Percentiles rank a stretch among this genome's conserved stretches.
Conservation (phyloP, 2,113 vertebrate species). For the Boulengerochromis microlepis region DNA sequence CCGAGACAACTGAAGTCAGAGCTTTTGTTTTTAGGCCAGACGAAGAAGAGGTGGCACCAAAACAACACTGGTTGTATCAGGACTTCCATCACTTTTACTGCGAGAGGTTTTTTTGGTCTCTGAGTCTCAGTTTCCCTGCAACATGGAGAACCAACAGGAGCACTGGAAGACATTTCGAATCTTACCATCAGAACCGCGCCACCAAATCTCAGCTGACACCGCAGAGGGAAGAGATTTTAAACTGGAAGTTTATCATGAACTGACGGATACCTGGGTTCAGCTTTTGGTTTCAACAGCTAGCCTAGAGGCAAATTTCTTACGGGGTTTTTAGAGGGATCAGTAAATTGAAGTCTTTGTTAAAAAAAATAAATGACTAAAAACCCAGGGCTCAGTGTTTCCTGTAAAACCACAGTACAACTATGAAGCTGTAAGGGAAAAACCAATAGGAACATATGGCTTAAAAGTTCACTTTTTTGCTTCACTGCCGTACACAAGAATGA, state of each 20-base stretch:
- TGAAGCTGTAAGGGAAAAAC: background rate
- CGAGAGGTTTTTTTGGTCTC: background rate
- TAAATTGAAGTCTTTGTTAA: background rate
- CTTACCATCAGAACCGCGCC: background rate
- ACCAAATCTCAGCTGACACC: background rate
- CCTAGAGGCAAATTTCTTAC: background rate
- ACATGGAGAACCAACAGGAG: background rate
- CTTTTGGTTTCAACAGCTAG: background rate
- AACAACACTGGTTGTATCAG: background rate
- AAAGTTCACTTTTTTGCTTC: background rate
- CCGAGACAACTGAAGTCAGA: background rate
- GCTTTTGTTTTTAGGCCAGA: background rate
- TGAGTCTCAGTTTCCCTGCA: constrained; percentile 44
- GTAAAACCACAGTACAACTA: background rate
- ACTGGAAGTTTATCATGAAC: background rate
- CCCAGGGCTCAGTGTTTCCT: background rate
- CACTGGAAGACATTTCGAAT: background rate
- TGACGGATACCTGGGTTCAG: background rate
- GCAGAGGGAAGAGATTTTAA: background rate
- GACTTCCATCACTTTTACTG: background rate
- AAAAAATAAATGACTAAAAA: background rate
- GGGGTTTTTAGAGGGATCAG: background rate
- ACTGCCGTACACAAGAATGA: background rate
- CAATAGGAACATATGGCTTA: background rate
- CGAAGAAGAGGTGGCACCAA: background rate